Percentiles rank a stretch among this genome's conserved stretches.
Conservation (phyloP, 2,888 invertebrate species). For the Leptopilina myrica region DNA sequence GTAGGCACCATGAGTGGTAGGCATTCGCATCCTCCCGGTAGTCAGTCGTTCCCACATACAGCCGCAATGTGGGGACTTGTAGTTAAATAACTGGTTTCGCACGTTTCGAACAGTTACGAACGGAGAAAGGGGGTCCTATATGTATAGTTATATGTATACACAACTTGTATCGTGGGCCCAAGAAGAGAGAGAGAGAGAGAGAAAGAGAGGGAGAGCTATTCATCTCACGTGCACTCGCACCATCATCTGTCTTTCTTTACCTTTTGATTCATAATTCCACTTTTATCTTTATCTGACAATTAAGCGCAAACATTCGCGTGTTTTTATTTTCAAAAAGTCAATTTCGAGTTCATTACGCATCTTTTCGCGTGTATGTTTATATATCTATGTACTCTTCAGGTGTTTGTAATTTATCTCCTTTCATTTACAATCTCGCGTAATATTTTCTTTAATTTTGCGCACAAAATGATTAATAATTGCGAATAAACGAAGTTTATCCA, state of each 20-base stretch:
- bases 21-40: slow-evolving; percentile 53
- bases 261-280: slow-evolving; percentile 30
- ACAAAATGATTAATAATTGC: too few species aligned
- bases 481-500: too few species aligned
- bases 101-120: slow-evolving; percentile 57
- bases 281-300: slow-evolving; percentile 19
- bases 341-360: too few species aligned
- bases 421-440: too few species aligned
- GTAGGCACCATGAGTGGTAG: slow-evolving; percentile 44
- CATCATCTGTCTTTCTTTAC: neutral
- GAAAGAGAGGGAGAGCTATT: neutral
- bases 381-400: too few species aligned
- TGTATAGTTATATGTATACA: too few species aligned
- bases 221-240: slow-evolving; percentile 7
- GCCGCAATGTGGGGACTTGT: slow-evolving; percentile 41
- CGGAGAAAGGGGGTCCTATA: slow-evolving; percentile 5
- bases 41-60: slow-evolving; percentile 56
- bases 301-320: neutral
- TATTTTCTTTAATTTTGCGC: too few species aligned
- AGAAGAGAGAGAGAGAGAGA: neutral
- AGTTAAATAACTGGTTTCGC: slow-evolving; percentile 62
- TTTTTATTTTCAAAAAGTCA: neutral
- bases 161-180: neutral
- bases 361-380: too few species aligned
- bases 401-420: too few species aligned